phyloP scores from a whole-genome alignment of 2,113 vertebrate genomes.

The Ancistrus triradiatus region DNA sequence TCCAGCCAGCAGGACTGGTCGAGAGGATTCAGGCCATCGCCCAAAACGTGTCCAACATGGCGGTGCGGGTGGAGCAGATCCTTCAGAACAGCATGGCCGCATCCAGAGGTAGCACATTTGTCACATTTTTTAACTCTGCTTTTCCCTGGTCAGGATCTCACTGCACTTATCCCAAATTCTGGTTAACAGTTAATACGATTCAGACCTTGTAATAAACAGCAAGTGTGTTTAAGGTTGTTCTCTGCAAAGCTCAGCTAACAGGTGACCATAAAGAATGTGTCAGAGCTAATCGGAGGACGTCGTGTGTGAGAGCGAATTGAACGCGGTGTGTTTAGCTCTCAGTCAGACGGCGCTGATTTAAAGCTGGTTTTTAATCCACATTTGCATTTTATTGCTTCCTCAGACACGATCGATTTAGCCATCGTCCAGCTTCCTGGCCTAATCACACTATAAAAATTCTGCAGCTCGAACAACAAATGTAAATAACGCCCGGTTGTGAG shows the following conservation, averaged over 20 bases:
- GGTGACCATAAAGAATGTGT: too few relatives aligned
- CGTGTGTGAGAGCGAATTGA: slow-evolving; percentile 12
- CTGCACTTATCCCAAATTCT: too few relatives aligned
- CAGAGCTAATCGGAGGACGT: neutral
- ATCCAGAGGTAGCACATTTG: slow-evolving; percentile 76
- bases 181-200: too few relatives aligned
- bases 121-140: too few relatives aligned
- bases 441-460: slow-evolving; percentile 33
- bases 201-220: too few relatives aligned
- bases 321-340: neutral
- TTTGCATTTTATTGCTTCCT: slow-evolving; percentile 28
- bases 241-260: too few relatives aligned
- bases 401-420: slow-evolving; percentile 17
- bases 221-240: too few relatives aligned
- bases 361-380: slow-evolving; percentile 9
- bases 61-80: slow-evolving; percentile 89
- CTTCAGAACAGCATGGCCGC: slow-evolving; percentile 81
- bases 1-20: slow-evolving; percentile 80
- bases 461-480: neutral
- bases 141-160: too few relatives aligned
- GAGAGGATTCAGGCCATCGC: slow-evolving; percentile 95
- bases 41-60: slow-evolving; percentile 93
- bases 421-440: slow-evolving; percentile 10
- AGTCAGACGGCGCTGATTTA: slow-evolving; percentile 14
- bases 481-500: neutral